Evolutionary conservation across 1,140 invertebrate genomes (phyloP).

Genomic region (Potamilus streckersoni): DNA sequence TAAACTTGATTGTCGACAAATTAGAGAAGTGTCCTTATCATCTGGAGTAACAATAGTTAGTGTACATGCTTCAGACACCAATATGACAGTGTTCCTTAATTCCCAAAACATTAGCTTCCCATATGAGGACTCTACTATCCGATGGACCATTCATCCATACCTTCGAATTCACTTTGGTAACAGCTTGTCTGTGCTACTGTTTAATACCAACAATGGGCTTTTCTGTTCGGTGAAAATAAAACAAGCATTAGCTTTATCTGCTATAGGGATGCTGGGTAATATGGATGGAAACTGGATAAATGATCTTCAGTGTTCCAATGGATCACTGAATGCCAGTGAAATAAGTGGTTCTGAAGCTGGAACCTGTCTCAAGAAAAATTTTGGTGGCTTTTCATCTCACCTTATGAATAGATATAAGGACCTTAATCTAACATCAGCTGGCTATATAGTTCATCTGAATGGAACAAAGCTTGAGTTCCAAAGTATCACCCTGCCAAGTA

Average conservation of each 20-base stretch:
- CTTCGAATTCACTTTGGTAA: conserved; percentile 13
- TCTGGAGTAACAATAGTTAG: background rate
- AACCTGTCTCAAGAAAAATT: conserved; percentile 7
- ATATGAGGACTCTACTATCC: background rate
- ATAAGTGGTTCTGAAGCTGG: conserved; percentile 7
- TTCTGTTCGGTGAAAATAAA: conserved; percentile 4
- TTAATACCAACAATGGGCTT: background rate
- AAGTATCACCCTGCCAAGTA: conserved; percentile 13
- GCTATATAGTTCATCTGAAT: conserved; percentile 8
- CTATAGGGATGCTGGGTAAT: conserved; percentile 17
- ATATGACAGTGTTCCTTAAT: conserved; percentile 4
- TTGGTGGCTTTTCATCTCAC: background rate
- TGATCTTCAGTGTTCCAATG: conserved; percentile 8
- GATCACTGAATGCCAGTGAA: conserved; percentile 4
- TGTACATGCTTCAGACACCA: conserved; percentile 9
- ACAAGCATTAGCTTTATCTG: background rate
- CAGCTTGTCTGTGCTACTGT: too few relatives aligned
- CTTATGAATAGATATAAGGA: conserved; percentile 9
- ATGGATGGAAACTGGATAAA: conserved; percentile 14
- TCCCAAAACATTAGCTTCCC: background rate
- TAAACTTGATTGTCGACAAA: conserved; percentile 24
- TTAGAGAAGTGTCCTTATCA: conserved; percentile 13
- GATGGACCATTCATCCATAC: conserved; percentile 7
- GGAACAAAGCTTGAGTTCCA: conserved; percentile 1
- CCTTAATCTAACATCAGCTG: conserved; percentile 12